Conservation (phyloP, 2,113 vertebrate species). For the Oriolus oriolus region DNA sequence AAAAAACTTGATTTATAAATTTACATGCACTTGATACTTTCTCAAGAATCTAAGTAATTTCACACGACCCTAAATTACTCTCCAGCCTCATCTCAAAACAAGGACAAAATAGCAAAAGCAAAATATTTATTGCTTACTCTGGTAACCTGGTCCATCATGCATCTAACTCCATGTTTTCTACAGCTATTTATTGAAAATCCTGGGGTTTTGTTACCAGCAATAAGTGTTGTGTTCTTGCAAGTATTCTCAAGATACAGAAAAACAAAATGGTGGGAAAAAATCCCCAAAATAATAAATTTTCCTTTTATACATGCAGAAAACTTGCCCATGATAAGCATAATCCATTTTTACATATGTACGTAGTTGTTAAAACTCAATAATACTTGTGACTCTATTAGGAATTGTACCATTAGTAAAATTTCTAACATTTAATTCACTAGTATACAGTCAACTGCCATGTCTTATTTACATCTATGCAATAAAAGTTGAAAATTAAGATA, state of each 20-base stretch:
- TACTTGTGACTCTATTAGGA: neutral
- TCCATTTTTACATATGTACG: neutral
- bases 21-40: neutral
- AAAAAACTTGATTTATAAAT: neutral
- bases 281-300: neutral
- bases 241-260: neutral
- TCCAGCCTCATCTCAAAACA: neutral
- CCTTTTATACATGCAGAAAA: neutral
- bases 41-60: neutral
- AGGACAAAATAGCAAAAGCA: neutral
- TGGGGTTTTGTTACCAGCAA: neutral
- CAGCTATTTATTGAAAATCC: neutral
- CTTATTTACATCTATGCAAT: neutral
- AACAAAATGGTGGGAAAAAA: neutral
- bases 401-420: neutral
- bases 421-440: neutral
- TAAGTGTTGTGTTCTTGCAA: neutral
- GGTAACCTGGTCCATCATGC: fast-evolving
- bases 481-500: neutral
- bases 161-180: neutral
- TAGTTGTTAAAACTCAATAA: neutral
- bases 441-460: neutral
- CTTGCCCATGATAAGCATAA: neutral
- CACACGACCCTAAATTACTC: neutral
- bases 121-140: neutral